Percentiles rank a stretch among this genome's conserved stretches.
Conservation (phyloP, 2,888 invertebrate genomes). For the Lumbricus terrestris region DNA sequence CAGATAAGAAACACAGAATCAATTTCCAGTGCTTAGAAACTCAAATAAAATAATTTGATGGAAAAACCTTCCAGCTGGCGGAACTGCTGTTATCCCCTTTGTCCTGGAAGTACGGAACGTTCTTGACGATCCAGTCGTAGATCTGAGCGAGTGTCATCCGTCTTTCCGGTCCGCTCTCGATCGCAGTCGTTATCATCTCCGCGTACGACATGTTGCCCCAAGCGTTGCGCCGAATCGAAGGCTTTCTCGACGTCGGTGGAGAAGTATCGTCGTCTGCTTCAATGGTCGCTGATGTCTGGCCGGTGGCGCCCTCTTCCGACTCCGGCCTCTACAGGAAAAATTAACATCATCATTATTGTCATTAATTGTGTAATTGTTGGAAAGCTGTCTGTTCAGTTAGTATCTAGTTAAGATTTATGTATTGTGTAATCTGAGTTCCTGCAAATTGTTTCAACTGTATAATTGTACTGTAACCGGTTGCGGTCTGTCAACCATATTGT, state of each 20-base stretch:
- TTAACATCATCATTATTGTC: no score
- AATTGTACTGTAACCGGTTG: no score
- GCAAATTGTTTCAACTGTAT: no score
- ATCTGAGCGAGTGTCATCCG: constrained; percentile 94
- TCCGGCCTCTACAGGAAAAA: neutral
- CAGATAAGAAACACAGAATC: no score
- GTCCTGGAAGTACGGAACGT: constrained; percentile 98
- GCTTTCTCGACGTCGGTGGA: constrained; percentile 71
- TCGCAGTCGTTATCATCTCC: constrained; percentile 97
- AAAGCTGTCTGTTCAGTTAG: no score
- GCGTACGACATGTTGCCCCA: constrained; percentile 73
- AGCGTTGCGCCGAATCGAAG: constrained; percentile 68
- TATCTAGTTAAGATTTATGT: no score
- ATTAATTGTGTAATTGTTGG: no score
- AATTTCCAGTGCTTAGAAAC: no score
- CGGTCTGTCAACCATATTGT: no score
- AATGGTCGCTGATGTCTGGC: neutral
- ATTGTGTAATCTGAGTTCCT: no score
- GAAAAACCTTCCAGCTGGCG: constrained; percentile 99
- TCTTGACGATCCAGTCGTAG: constrained; percentile 99
- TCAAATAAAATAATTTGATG: neutral
- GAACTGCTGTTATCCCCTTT: constrained; percentile 99
- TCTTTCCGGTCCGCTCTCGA: constrained; percentile 90
- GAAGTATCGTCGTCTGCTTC: neutral
- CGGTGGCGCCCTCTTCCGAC: neutral